Evolutionary conservation across 1,140 invertebrate species (phyloP).

Genomic region (Hypothenemus hampei): DNA sequence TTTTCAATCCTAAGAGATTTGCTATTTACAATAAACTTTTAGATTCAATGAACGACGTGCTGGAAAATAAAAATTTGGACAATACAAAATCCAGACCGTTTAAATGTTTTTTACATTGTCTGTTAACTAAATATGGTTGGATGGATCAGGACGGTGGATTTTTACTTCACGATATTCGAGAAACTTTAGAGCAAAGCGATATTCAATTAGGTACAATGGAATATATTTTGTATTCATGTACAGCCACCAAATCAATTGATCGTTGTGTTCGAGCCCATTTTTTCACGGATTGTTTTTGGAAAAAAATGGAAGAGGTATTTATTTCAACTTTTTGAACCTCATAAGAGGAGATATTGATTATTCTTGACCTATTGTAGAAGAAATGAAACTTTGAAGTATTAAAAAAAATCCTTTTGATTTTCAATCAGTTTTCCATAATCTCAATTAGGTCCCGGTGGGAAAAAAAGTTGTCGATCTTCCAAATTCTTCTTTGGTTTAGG

Average conservation of each 20-base stretch:
- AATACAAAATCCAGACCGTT: constrained; percentile 25
- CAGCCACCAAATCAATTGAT: constrained; percentile 32
- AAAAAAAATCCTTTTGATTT: no score
- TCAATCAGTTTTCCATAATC: no score
- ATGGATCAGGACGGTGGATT: constrained; percentile 39
- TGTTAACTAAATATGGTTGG: constrained; percentile 39
- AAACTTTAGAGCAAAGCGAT: constrained; percentile 31
- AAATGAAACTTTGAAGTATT: no score
- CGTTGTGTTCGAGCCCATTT: constrained; percentile 33
- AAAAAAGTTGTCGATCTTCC: no score
- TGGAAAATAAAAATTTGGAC: constrained; percentile 33
- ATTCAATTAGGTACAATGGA: constrained; percentile 32
- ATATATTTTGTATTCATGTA: constrained; percentile 37
- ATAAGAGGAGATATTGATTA: no score
- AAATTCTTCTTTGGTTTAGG: no score
- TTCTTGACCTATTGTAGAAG: no score
- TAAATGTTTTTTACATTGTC: constrained; percentile 38
- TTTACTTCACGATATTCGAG: constrained; percentile 34
- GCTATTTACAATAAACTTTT: not conserved
- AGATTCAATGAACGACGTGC: constrained; percentile 37
- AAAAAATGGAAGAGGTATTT: constrained; percentile 35
- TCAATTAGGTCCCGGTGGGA: no score
- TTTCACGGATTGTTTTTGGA: constrained; percentile 39
- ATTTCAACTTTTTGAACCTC: no score
- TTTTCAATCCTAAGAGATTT: not conserved